These are phyloP conservation scores for Nycteola revayana DNA, from an alignment of 2,888 invertebrate genomes.

Conservation along the genomic window DNA sequence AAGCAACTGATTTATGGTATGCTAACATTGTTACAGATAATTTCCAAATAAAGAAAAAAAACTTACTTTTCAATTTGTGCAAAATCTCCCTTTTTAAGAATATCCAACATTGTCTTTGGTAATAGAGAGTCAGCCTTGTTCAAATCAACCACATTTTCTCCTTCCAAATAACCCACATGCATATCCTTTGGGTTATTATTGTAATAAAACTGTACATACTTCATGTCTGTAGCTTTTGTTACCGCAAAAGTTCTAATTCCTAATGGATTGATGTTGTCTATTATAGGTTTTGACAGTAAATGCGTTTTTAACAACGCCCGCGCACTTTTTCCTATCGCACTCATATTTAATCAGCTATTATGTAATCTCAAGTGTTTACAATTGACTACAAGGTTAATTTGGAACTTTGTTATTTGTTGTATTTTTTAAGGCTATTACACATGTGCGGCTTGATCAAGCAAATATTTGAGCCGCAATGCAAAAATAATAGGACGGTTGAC, in stretches of 20 bases:
- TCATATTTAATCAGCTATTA: slow-evolving; percentile 34
- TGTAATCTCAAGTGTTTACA: slow-evolving; percentile 20
- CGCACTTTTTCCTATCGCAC: slow-evolving; percentile 32
- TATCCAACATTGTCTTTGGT: slow-evolving; percentile 64
- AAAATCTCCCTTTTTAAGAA: slow-evolving; percentile 60
- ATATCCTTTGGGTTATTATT: slow-evolving; percentile 79
- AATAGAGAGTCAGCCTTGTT: slow-evolving; percentile 78
- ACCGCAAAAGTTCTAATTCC: slow-evolving; percentile 44
- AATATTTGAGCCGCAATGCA: too few relatives aligned
- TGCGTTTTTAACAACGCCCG: slow-evolving; percentile 42
- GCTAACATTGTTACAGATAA: too few relatives aligned
- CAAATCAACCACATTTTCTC: slow-evolving; percentile 85
- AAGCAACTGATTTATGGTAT: too few relatives aligned
- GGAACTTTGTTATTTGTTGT: too few relatives aligned
- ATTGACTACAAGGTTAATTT: slow-evolving; percentile 21
- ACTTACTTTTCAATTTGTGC: slow-evolving; percentile 61
- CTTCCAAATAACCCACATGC: slow-evolving; percentile 86
- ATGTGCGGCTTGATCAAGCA: too few relatives aligned
- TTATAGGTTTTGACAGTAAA: slow-evolving; percentile 29
- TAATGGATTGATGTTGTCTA: slow-evolving; percentile 24
- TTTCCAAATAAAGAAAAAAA: not conserved
- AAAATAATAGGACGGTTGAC: too few relatives aligned
- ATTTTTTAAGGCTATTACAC: too few relatives aligned
- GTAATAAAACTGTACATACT: slow-evolving; percentile 86
- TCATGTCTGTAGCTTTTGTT: slow-evolving; percentile 74